Base-by-base conservation (phyloP, 1,140 invertebrate species). In the Asobara japonica region DNA sequence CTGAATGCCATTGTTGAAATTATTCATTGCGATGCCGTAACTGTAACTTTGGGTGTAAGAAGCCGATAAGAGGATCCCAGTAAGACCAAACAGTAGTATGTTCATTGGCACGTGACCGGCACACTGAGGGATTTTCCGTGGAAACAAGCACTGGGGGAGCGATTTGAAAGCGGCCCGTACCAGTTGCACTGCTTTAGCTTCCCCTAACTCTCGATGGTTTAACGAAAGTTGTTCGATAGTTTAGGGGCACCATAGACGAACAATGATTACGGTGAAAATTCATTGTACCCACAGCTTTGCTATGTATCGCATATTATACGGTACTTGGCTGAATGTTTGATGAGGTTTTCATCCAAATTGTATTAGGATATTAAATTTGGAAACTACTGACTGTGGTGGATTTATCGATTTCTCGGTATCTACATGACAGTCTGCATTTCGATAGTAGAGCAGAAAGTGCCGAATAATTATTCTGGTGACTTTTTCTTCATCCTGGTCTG, bases 61-160 rank as follows among this genome's bases (percentile, higher is more conserved):
- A 36, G 29, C 33, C 13, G 33, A 66, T 41, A 27, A 27, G 33
- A 66, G 18, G 51, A 25, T 56, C 22, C 0, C 2, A 56, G 51
- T 51, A 16, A 51, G 22, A 25, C 11, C 25, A 20, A 60, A 60
- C 56, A 60, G 25, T 62, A 27, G 29, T 62, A 62, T 62, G 60
- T 62, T 62, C 60, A 62, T 62, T 62, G 60, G 60, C 60, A 62
- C 60, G 60, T 62, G 60, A 62, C 25, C 60, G 60, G 60, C 60
- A 62, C 60, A 62, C 60, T 16, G 25, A 31, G 31, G 60, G 60
- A 62, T 62, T 31, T 45, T 45, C 41, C 3, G 18, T 45, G 18
- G 60, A 20, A n/a, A n/a, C n/a, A 62, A 62, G 29, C 20, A 13
- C 20, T 18, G 20, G 25, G 33, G 22, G 27, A 45, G 25, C n/a